Conservation (phyloP, 2,888 invertebrate species). For the Eremobia ochroleuca region DNA sequence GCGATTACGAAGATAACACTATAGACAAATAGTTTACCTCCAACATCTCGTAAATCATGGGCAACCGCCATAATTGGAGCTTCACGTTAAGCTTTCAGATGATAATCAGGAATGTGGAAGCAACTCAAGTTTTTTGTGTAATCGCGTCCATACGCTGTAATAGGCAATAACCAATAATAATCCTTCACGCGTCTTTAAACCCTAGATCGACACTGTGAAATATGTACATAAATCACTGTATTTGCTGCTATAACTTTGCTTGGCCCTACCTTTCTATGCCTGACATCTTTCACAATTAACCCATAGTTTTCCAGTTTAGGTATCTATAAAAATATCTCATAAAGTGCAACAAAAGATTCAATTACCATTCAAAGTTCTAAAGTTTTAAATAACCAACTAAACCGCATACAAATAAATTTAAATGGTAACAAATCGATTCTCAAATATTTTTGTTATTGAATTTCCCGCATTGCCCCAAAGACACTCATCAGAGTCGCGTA, state of each 20-base stretch:
- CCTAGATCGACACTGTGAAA: slow-evolving; percentile 22
- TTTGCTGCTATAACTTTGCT: neutral
- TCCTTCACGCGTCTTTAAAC: slow-evolving; percentile 30
- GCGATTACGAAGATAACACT: slow-evolving; percentile 64
- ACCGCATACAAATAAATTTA: slow-evolving; percentile 52
- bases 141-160: slow-evolving; percentile 30
- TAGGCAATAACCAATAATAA: slow-evolving; percentile 49
- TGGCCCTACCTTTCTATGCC: neutral
- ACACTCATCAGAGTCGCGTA: slow-evolving; percentile 70
- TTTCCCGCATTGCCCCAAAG: slow-evolving; percentile 72
- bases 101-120: slow-evolving; percentile 63
- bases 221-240: slow-evolving; percentile 35
- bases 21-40: slow-evolving; percentile 60
- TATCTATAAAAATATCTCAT: neutral
- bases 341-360: neutral
- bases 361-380: neutral
- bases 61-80: slow-evolving; percentile 63
- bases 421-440: slow-evolving; percentile 69
- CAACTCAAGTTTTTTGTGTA: slow-evolving; percentile 53
- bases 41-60: slow-evolving; percentile 63
- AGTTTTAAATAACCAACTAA: slow-evolving; percentile 28
- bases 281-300: neutral
- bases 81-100: slow-evolving; percentile 53
- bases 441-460: slow-evolving; percentile 73
- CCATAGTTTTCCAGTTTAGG: neutral